Conservation (phyloP, 2,797 vertebrate species). For the Lutjanus campechanus region DNA sequence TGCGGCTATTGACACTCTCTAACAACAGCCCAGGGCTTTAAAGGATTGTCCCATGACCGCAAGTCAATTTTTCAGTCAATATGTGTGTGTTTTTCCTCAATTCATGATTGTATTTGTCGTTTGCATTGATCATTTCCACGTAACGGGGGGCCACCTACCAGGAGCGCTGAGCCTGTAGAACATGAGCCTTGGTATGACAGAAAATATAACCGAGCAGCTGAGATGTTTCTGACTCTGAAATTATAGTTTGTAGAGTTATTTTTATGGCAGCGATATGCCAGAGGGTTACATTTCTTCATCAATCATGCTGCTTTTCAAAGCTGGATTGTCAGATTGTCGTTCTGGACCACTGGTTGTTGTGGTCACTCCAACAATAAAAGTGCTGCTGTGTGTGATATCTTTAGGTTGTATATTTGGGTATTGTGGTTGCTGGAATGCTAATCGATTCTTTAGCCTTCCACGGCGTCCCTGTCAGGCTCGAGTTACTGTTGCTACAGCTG, state of each 20-base stretch:
- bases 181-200: constrained; percentile 55
- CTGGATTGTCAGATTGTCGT: constrained; percentile 20
- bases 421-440: constrained; percentile 64
- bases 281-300: constrained; percentile 33
- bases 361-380: constrained; percentile 30
- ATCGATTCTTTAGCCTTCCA: constrained; percentile 59
- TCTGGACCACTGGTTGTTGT: background rate
- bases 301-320: constrained; percentile 30
- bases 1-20: constrained; percentile 34
- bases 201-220: constrained; percentile 65
- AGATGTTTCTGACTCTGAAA: constrained; percentile 57
- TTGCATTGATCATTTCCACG: constrained; percentile 43
- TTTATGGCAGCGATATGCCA: constrained; percentile 39
- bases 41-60: constrained; percentile 37
- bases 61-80: constrained; percentile 40
- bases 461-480: constrained; percentile 66
- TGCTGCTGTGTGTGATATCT: constrained; percentile 32
- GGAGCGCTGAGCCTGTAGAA: constrained; percentile 32
- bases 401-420: constrained; percentile 47
- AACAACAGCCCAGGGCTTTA: constrained; percentile 44
- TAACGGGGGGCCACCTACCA: constrained; percentile 20
- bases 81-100: background rate
- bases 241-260: constrained; percentile 65
- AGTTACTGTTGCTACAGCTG: constrained; percentile 89
- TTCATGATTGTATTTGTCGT: constrained; percentile 29